Evolutionary conservation across 1,140 invertebrate genomes (phyloP).

Genomic region (Heliconius hermathena): DNA sequence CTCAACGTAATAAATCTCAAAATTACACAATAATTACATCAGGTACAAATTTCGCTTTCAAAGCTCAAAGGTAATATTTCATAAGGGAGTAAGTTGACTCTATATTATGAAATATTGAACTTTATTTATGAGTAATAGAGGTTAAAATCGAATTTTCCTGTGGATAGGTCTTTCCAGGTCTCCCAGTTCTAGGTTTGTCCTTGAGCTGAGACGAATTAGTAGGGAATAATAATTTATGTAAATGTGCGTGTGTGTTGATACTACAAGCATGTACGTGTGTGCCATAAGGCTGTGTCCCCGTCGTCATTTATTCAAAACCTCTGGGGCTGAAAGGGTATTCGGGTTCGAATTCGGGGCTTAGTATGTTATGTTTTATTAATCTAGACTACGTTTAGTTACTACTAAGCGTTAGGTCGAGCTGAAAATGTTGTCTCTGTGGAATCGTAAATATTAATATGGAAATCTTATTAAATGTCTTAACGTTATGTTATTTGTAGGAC

Average conservation of each 20-base stretch:
- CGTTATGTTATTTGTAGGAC: neutral
- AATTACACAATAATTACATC: slow-evolving; percentile 41
- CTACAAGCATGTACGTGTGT: slow-evolving; percentile 46
- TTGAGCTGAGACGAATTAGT: slow-evolving; percentile 78
- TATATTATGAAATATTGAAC: slow-evolving; percentile 23
- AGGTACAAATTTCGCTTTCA: slow-evolving; percentile 80
- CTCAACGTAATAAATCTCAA: slow-evolving; percentile 32
- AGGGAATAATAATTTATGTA: slow-evolving; percentile 80
- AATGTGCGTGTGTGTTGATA: slow-evolving; percentile 68
- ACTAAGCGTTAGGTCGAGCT: neutral
- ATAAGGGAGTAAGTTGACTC: slow-evolving; percentile 45
- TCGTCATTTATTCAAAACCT: slow-evolving; percentile 37
- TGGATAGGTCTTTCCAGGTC: slow-evolving; percentile 66
- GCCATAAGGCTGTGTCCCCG: slow-evolving; percentile 25
- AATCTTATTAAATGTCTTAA: neutral
- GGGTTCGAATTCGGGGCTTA: slow-evolving; percentile 18
- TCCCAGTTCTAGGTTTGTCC: slow-evolving; percentile 65
- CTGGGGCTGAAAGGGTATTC: slow-evolving; percentile 17
- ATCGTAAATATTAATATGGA: neutral
- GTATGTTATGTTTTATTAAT: slow-evolving; percentile 27
- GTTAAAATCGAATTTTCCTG: slow-evolving; percentile 29
- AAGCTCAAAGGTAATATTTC: slow-evolving; percentile 50
- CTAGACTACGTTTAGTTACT: neutral
- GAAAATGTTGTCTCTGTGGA: slow-evolving; percentile 2
- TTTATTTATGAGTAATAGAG: slow-evolving; percentile 35